Conservation (phyloP, 2,113 vertebrate genomes). For the Plotosus lineatus region DNA sequence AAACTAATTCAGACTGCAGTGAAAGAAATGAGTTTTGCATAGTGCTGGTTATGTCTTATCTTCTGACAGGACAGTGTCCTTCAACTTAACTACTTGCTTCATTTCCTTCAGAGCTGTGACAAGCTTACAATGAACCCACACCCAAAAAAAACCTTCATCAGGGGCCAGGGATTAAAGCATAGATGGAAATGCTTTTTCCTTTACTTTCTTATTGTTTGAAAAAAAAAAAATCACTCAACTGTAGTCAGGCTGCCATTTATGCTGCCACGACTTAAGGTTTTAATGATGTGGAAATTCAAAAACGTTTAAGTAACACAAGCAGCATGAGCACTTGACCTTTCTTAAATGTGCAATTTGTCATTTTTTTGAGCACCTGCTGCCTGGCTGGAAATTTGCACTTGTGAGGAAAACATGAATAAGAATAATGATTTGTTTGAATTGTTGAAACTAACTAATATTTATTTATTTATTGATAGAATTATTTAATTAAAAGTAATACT, state of each 20-base stretch:
- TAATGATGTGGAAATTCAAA: not conserved
- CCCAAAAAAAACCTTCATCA: not conserved
- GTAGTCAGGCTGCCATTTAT: not conserved
- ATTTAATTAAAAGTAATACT: too few species aligned
- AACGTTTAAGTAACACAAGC: not conserved
- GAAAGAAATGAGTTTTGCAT: not conserved
- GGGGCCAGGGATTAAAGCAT: not conserved
- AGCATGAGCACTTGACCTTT: conserved; percentile 8
- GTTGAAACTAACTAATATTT: too few species aligned
- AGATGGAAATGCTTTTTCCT: not conserved
- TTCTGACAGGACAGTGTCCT: not conserved
- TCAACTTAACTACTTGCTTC: not conserved
- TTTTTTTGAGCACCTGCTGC: not conserved
- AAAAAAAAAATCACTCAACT: not conserved
- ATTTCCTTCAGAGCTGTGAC: not conserved
- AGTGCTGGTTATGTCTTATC: not conserved
- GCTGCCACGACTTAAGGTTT: not conserved
- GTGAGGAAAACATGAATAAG: not conserved
- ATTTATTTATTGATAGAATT: too few species aligned
- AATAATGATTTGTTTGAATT: not conserved
- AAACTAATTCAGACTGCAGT: not conserved
- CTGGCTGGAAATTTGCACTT: not conserved
- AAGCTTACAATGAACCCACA: conserved; percentile 1
- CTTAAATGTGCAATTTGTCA: not conserved
- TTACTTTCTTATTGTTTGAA: not conserved